These are phyloP conservation scores for Sternotherus odoratus DNA, from an alignment of 2,797 vertebrate species.

Conservation along the genomic window DNA sequence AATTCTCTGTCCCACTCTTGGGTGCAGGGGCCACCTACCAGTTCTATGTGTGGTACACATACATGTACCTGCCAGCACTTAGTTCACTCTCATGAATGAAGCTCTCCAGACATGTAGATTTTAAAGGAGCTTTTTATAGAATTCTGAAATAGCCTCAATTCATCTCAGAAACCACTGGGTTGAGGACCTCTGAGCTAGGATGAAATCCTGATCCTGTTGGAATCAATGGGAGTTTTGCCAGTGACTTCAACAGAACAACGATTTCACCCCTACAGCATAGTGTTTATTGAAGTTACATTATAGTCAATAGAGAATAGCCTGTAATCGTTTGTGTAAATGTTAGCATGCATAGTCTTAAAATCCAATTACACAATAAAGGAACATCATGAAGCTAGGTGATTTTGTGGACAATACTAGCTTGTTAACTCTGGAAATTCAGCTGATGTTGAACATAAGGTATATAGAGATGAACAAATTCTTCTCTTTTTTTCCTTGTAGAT, in stretches of 20 bases:
- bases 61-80: background rate
- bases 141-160: background rate
- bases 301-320: slow-evolving; percentile 36
- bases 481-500: slow-evolving; percentile 50
- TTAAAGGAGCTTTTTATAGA: background rate
- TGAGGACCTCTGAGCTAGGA: background rate
- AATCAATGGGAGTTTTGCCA: background rate
- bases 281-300: slow-evolving; percentile 19
- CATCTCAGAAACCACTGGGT: background rate
- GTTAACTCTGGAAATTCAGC: slow-evolving; percentile 27
- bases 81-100: background rate
- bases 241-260: background rate
- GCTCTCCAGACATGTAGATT: background rate
- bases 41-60: background rate
- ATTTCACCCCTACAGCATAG: slow-evolving; percentile 9
- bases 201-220: slow-evolving; percentile 15
- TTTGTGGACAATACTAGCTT: background rate
- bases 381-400: background rate
- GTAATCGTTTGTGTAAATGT: background rate
- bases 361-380: background rate
- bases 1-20: background rate
- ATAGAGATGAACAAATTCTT: slow-evolving; percentile 40
- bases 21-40: background rate
- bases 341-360: slow-evolving; percentile 13
- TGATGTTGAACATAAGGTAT: slow-evolving; percentile 49